Conservation (phyloP, 2,113 vertebrate genomes). For the Melanotaenia duboulayi region DNA sequence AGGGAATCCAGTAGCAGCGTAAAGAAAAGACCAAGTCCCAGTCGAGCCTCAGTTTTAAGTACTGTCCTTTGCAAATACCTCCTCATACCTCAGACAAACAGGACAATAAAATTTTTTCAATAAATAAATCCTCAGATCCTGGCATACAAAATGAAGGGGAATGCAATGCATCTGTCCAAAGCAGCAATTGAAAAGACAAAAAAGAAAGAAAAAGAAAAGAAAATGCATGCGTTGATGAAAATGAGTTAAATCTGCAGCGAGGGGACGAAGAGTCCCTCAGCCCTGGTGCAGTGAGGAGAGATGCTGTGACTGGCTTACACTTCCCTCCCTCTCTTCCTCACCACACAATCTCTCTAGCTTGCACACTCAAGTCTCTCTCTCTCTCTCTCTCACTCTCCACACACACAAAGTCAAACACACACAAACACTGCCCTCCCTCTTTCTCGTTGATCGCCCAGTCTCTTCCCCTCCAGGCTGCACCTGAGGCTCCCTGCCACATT, state of each 20-base stretch:
- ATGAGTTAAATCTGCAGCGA: conserved; percentile 76
- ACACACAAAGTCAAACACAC: conserved; percentile 64
- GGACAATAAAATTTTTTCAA: conserved; percentile 10
- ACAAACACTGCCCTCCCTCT: conserved; percentile 56
- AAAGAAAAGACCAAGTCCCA: conserved; percentile 60
- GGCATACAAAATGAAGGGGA: conserved; percentile 18
- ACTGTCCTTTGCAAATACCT: conserved; percentile 53
- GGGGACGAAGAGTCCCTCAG: conserved; percentile 77
- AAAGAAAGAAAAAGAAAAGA: conserved; percentile 45
- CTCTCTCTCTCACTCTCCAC: conserved; percentile 20
- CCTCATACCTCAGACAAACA: conserved; percentile 41
- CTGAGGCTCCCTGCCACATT: conserved; percentile 84
- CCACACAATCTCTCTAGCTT: conserved; percentile 69
- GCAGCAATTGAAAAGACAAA: conserved; percentile 50
- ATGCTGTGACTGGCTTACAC: conserved; percentile 79
- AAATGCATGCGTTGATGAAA: conserved; percentile 70
- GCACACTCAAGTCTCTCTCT: conserved; percentile 66
- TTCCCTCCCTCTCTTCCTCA: conserved; percentile 69
- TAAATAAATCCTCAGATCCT: conserved; percentile 56
- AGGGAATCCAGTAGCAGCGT: conserved; percentile 51
- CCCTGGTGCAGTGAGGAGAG: conserved; percentile 80
- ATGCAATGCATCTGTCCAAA: conserved; percentile 56
- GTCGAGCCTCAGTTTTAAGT: conserved; percentile 54
- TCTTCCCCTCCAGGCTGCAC: conserved; percentile 82
- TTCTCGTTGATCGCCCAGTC: conserved; percentile 62